Base-by-base conservation (phyloP, 2,113 vertebrate species). In the Apaloderma vittatum region DNA sequence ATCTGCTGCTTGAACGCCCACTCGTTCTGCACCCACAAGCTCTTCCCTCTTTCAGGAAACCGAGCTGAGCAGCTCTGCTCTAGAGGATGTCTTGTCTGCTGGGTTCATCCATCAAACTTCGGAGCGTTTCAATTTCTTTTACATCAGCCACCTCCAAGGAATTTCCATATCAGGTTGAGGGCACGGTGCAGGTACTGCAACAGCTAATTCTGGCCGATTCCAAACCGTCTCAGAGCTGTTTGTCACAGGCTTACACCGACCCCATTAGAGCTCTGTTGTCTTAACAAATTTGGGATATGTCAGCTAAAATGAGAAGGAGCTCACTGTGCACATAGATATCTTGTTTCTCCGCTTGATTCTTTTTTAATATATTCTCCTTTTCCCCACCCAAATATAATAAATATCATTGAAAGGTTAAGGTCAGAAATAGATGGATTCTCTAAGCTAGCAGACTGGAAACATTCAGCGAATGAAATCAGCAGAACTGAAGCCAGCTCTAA, bases 351-450 rank as follows among this genome's bases (percentile, higher is more conserved):
- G 75, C 30, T 37, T 9, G 1, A 20, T 51, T 14, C 27, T 7
- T 59, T 11, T 74, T 37, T 15, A 21, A 36, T 26, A 21, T 6
- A n/a, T 59, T 81, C 94, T 81, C 84, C 83, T 92, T 43, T 26
- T 20, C 29, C 62, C 46, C 63, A 63, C 37, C 71, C 95, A 83
- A 93, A 92, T 92, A 73, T 49, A 93, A 78, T 71, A 95, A 95
- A 91, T 62, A 63, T 1, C 32, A 49, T 11, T 29, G 48, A 91
- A 84, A 96, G 96, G 90, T 94, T 90, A 93, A 97, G 97, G 95
- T 86, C 91, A 92, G 96, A 82, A 52, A 17, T 57, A 96, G 92
- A 95, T 51, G 88, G 59, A 86, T 94, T 80, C 94, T 96, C 74
- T 36, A 54, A 46, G 54, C 87, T 96, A 91, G 49, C 6, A 48